Base-by-base conservation (phyloP, 2,888 invertebrate genomes). In the Diarsia dahlii region DNA sequence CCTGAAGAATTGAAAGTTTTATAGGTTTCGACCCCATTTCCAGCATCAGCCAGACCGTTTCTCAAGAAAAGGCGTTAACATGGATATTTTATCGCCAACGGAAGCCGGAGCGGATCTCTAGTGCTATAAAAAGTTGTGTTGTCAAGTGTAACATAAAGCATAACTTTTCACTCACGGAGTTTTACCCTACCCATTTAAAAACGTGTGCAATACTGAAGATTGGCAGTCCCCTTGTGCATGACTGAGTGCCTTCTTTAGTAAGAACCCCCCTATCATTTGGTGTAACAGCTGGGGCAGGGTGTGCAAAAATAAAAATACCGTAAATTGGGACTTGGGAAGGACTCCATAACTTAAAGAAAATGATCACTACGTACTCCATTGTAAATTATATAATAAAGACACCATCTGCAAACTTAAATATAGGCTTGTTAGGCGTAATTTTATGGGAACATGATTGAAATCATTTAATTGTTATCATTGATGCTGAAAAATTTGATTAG, bases 171-270 rank as follows among this genome's bases (percentile, higher is more conserved):
- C 65, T 75, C 54, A 66, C n/a, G 39, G 8, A 54, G 64, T 8
- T 20, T 39, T 67, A 54, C 81, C 67, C 76, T 76, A 4, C 20
- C 52, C 20, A 34, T 56, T 62, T 28, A 15, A 60, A 54, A 54
- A 50, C 67, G 67, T 28, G 71, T 63, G 75, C 65, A 50, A 46
- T 63, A 52, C 39, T 34, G 52, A 76, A 81, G 71, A 76, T 76
- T 46, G 75, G 39, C 80, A 45, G 68, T 52, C 81, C 76, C 81
- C 81, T 71, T 20, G 58, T 54, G 64, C 66, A 34, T 28, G 52
- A 68, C 81, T 81, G 64, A 80, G 81, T 81, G 58, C 81, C 76
- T 71, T 66, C 70, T 58, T 80, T 54, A 68, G 63, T 67, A 62
- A 13, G 56, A 45, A 71, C 71, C 80, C 71, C 80, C 81, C 58